A percentile compares a stretch with the other conserved stretches of the same genome.
Conservation (phyloP, 2,113 vertebrate genomes). For the Menura novaehollandiae region DNA sequence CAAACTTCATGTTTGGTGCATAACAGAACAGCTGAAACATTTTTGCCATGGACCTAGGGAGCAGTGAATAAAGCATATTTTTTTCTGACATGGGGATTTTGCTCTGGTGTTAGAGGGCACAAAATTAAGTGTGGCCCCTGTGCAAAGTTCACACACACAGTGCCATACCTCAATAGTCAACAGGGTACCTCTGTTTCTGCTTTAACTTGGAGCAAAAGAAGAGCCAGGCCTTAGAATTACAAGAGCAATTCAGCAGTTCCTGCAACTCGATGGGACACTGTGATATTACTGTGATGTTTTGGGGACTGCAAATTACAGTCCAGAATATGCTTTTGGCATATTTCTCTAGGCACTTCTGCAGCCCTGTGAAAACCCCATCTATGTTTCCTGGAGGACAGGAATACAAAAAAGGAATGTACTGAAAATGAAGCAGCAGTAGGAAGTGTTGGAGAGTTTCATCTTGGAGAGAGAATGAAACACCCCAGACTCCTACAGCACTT, state of each 20-base stretch:
- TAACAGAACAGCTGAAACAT: background rate
- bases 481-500: background rate
- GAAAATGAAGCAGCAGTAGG: background rate
- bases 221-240: background rate
- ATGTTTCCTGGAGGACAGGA: background rate
- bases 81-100: background rate
- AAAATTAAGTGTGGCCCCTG: background rate
- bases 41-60: background rate
- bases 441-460: background rate
- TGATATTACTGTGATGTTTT: background rate
- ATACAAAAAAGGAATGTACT: background rate
- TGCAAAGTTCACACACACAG: rapidly evolving
- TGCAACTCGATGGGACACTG: background rate
- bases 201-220: background rate
- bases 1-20: background rate
- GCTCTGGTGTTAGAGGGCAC: background rate
- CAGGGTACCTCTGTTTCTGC: rapidly evolving
- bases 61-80: background rate
- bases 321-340: background rate
- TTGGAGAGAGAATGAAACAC: background rate
- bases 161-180: background rate
- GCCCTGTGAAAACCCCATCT: background rate
- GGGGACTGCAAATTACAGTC: background rate
- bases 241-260: background rate
- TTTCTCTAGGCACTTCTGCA: background rate